These are phyloP conservation scores for Lampropteryx suffumata DNA, from an alignment of 2,888 invertebrate genomes.

Conservation along the genomic window DNA sequence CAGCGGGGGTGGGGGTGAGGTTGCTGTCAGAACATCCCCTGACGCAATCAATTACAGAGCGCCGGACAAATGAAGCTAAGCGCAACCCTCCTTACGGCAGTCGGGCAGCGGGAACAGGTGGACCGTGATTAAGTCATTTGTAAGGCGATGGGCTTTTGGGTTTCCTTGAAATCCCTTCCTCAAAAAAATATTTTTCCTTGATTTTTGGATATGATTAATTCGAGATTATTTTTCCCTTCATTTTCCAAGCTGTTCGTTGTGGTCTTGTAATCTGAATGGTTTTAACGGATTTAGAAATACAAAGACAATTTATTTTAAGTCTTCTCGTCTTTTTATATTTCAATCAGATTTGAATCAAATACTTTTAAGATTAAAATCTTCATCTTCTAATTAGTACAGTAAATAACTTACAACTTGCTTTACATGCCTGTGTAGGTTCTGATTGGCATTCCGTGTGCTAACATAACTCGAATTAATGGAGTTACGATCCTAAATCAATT, in stretches of 20 bases:
- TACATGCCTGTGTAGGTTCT: neutral
- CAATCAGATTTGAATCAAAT: no score
- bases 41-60: constrained; percentile 7
- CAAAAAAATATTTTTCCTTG: neutral
- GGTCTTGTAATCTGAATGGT: no score
- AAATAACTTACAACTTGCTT: neutral
- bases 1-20: no score
- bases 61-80: constrained; percentile 12
- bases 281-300: no score
- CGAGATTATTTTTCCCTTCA: constrained; percentile 7
- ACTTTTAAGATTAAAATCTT: no score
- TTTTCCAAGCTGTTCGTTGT: no score
- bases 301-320: no score
- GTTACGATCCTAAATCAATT: constrained; percentile 2
- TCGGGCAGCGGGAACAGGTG: constrained; percentile 8
- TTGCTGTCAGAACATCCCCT: constrained; percentile 6
- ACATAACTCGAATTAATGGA: neutral
- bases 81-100: neutral
- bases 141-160: neutral
- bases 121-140: neutral
- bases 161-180: constrained; percentile 3
- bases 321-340: no score
- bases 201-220: constrained; percentile 4
- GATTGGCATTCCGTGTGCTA: neutral
- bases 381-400: no score